Evolutionary conservation across 2,797 vertebrate genomes (phyloP).

Genomic region (Myripristis jacobus): DNA sequence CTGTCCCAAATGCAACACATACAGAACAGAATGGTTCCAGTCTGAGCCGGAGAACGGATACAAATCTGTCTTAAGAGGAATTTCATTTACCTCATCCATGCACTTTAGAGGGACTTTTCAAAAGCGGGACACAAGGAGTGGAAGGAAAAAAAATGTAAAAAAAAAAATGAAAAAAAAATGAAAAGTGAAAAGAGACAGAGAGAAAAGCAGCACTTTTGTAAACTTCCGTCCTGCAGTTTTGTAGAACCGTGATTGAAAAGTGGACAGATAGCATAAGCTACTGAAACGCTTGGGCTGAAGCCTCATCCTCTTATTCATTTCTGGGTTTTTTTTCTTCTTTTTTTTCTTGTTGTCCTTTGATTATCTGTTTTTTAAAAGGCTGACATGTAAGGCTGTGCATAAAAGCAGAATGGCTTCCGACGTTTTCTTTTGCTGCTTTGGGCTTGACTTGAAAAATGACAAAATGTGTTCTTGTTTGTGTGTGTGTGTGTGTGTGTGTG

Average conservation of each 20-base stretch:
- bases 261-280: conserved; percentile 70
- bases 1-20: conserved; percentile 98
- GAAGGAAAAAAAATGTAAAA: conserved; percentile 40
- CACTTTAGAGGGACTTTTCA: conserved; percentile 93
- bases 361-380: conserved; percentile 68
- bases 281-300: conserved; percentile 63
- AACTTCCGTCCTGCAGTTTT: conserved; percentile 85
- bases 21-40: conserved; percentile 98
- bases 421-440: conserved; percentile 72
- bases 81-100: conserved; percentile 99
- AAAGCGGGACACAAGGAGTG: conserved; percentile 54
- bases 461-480: conserved; percentile 59
- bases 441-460: conserved; percentile 75
- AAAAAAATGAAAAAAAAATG: conserved; percentile 15
- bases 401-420: conserved; percentile 78
- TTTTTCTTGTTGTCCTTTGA: conserved; percentile 65
- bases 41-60: conserved; percentile 86
- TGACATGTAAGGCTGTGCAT: conserved; percentile 68
- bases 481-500: conserved; percentile 26
- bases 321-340: no score
- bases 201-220: conserved; percentile 94
- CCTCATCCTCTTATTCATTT: conserved; percentile 59
- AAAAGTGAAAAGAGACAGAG: conserved; percentile 24
- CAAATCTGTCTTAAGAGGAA: conserved; percentile 82
- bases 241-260: conserved; percentile 79